Conservation (phyloP, 2,888 invertebrate genomes). For the Macrosoma leucophasiata region DNA sequence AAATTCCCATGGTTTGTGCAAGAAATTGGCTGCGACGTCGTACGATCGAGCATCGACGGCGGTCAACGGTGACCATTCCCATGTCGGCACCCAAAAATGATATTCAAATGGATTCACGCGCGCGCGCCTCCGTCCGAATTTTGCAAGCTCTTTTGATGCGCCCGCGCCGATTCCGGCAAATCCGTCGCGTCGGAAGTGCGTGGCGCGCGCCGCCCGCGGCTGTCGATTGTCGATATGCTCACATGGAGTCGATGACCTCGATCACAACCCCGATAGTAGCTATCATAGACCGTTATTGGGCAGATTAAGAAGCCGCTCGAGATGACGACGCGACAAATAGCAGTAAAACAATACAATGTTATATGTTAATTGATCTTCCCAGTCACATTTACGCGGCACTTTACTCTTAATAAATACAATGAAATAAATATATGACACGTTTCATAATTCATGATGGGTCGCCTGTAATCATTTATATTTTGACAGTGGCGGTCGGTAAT, state of each 20-base stretch:
- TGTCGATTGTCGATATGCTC: conserved; percentile 66
- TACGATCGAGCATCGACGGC: conserved; percentile 29
- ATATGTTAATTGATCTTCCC: conserved; percentile 10
- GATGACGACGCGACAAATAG: no score
- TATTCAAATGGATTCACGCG: conserved; percentile 75
- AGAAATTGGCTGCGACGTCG: conserved; percentile 33
- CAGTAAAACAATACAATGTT: no score
- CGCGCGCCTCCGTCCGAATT: conserved; percentile 69
- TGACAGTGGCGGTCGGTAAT: no score
- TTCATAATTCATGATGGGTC: no score
- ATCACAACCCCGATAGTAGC: conserved; percentile 58
- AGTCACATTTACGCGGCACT: conserved; percentile 17
- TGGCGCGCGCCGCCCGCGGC: conserved; percentile 52
- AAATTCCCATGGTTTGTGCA: conserved; percentile 38
- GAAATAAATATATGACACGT: no score
- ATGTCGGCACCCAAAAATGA: conserved; percentile 64
- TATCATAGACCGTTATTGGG: conserved; percentile 52
- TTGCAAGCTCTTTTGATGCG: conserved; percentile 70
- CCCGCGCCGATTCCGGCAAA: conserved; percentile 75
- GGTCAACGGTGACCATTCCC: conserved; percentile 52
- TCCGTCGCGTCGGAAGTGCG: conserved; percentile 75
- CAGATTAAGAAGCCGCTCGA: conserved; percentile 45
- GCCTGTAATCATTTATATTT: no score
- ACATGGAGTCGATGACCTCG: conserved; percentile 64
- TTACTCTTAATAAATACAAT: conserved; percentile 20